Evolutionary conservation across 2,888 invertebrate species (phyloP).

Genomic region (Arge pagana): DNA sequence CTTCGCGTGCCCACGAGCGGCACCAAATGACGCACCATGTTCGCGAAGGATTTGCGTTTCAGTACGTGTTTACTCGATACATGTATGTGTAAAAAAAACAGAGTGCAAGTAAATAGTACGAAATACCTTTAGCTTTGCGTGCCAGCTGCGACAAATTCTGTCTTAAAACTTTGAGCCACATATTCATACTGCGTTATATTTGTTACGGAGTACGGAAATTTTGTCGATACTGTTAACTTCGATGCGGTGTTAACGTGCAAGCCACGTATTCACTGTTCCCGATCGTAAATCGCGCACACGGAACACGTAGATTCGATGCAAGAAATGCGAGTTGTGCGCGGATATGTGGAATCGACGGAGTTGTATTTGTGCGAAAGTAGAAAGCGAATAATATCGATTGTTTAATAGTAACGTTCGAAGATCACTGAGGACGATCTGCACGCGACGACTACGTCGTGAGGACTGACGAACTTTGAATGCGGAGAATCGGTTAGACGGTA

Average conservation of each 20-base stretch:
- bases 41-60: no score
- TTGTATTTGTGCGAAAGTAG: neutral
- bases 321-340: neutral
- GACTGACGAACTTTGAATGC: constrained; percentile 3
- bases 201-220: neutral
- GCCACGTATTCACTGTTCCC: no score
- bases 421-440: constrained; percentile 1
- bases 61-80: no score
- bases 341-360: neutral
- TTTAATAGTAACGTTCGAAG: neutral
- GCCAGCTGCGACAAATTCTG: constrained; percentile 52
- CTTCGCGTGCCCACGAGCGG: no score
- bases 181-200: constrained; percentile 31
- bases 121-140: constrained; percentile 52
- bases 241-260: neutral
- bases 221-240: neutral
- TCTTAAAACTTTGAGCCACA: constrained; percentile 54
- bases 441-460: constrained; percentile 11
- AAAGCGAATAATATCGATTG: neutral
- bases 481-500: constrained; percentile 8
- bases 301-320: neutral
- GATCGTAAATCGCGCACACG: neutral
- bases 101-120: no score
- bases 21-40: no score
- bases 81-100: no score